Percentiles rank a stretch among this genome's conserved stretches.
Conservation (phyloP, 2,113 vertebrate species). For the Picathartes gymnocephalus region DNA sequence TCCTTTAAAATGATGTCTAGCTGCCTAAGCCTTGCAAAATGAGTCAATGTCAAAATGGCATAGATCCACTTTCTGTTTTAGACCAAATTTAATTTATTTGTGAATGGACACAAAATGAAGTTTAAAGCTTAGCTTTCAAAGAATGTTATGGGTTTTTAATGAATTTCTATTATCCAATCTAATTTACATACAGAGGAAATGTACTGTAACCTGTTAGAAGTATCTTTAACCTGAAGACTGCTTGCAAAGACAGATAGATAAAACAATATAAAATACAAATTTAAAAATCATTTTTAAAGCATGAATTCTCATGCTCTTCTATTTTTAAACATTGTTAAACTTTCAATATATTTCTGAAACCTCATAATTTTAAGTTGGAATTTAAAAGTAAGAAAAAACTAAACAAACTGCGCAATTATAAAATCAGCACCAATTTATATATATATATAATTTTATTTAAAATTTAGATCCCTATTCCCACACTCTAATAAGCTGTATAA, state of each 20-base stretch:
- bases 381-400: constrained; percentile 94
- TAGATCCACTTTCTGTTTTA: constrained; percentile 82
- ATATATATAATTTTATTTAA: constrained; percentile 98
- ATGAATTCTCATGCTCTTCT: constrained; percentile 94
- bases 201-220: constrained; percentile 93
- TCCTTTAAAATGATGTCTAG: constrained; percentile 96
- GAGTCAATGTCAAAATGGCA: constrained; percentile 82
- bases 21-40: constrained; percentile 98
- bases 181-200: constrained; percentile 96
- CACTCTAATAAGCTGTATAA: constrained; percentile 98
- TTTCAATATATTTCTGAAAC: constrained; percentile 98
- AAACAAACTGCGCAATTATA: constrained; percentile 99
- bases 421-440: constrained; percentile 99
- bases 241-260: constrained; percentile 96
- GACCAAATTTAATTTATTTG: constrained; percentile 84
- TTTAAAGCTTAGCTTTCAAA: constrained; percentile 96
- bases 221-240: constrained; percentile 97
- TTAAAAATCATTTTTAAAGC: constrained; percentile 99
- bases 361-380: constrained; percentile 96
- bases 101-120: constrained; percentile 87
- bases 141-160: constrained; percentile 86
- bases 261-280: constrained; percentile 99
- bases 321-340: constrained; percentile 92
- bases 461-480: constrained; percentile 99
- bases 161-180: constrained; percentile 92